Conservation (phyloP, 2,797 vertebrate genomes). For the Leuciscus waleckii region DNA sequence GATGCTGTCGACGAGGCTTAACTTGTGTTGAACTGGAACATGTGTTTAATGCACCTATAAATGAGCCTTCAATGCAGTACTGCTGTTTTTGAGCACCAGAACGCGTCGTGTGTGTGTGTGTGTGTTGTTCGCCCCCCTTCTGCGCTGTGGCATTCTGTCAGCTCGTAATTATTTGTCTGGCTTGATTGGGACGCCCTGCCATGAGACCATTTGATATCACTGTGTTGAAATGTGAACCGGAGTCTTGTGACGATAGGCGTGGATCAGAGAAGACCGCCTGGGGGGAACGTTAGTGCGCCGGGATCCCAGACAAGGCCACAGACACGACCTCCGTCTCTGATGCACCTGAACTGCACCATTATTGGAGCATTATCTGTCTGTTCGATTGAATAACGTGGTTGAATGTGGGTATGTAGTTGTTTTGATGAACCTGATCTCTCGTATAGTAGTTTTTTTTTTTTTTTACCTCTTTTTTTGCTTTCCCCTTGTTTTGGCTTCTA, state of each 20-base stretch:
- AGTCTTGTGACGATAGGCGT: neutral
- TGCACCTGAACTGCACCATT: neutral
- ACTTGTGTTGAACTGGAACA: neutral
- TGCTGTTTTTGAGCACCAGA: neutral
- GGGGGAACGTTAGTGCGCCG: neutral
- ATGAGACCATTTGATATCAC: conserved; percentile 13
- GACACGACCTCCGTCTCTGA: neutral
- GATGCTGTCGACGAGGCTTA: neutral
- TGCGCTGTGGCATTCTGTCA: neutral
- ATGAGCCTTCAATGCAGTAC: neutral
- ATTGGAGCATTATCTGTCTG: neutral
- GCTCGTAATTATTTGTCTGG: conserved; percentile 1
- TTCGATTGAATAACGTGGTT: neutral
- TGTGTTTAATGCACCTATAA: conserved; percentile 7
- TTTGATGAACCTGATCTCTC: conserved; percentile 27
- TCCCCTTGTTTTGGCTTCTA: no score
- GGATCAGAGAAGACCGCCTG: neutral
- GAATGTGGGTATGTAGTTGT: conserved; percentile 8
- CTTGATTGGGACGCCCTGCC: conserved; percentile 18
- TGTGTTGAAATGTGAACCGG: neutral
- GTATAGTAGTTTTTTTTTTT: neutral
- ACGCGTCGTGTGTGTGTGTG: neutral
- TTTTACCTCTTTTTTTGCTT: neutral
- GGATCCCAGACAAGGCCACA: neutral
- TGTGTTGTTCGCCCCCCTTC: neutral